These are phyloP conservation scores for Penaeus monodon DNA, from an alignment of 2,888 invertebrate species.

Conservation along the genomic window DNA sequence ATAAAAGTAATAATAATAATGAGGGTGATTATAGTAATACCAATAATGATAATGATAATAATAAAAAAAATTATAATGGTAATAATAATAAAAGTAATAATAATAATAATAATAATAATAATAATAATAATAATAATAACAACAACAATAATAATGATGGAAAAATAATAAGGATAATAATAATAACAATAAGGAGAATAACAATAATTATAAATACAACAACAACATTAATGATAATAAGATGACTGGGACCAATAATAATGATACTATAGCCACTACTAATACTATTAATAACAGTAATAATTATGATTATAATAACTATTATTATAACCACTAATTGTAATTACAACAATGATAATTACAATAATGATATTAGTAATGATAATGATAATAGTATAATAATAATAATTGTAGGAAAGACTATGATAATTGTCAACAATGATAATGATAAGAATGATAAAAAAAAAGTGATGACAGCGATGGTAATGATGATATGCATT, in stretches of 20 bases:
- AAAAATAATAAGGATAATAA: not conserved
- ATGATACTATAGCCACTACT: not conserved
- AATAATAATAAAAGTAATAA: not conserved
- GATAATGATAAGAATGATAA: not conserved
- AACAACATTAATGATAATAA: not conserved
- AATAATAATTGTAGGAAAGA: no score
- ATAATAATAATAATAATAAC: not conserved
- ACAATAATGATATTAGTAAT: not conserved
- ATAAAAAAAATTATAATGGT: not conserved
- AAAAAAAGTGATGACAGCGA: not conserved
- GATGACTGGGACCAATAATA: not conserved
- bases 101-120: not conserved
- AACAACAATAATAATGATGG: not conserved
- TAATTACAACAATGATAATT: not conserved
- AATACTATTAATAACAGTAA: not conserved
- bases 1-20: not conserved
- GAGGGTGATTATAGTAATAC: not conserved
- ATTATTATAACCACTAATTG: no score
- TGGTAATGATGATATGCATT: not conserved
- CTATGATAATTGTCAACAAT: no score
- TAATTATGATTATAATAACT: not conserved
- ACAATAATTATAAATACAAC: not conserved
- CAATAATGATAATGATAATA: not conserved
- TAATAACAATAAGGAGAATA: not conserved
- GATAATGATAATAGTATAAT: not conserved